Conservation (phyloP, 35 echinoderm and acorn worm species). For the Lytechinus pictus region DNA sequence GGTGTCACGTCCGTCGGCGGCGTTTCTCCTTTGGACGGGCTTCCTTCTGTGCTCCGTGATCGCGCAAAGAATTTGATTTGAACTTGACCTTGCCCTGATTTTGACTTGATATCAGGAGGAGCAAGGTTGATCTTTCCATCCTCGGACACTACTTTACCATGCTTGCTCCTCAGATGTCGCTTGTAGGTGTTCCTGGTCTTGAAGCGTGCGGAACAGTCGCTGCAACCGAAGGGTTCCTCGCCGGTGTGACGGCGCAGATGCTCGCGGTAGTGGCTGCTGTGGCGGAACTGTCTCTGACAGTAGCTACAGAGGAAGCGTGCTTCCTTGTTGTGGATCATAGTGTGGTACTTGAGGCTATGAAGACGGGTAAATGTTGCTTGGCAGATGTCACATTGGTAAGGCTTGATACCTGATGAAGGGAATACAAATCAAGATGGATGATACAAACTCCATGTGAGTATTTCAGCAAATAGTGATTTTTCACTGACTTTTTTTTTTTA, state of each 20-base stretch:
- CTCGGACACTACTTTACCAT: constrained; percentile 75
- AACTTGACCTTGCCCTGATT: no score
- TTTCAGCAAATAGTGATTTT: no score
- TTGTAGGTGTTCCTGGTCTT: constrained; percentile 99
- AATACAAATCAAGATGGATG: not conserved
- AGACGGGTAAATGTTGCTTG: constrained; percentile 94
- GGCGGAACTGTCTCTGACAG: constrained; percentile 90
- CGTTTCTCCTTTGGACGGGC: no score
- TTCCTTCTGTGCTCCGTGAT: no score
- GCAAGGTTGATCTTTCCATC: constrained; percentile 57
- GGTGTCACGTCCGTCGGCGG: no score
- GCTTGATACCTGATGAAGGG: constrained; percentile 87
- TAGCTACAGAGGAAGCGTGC: constrained; percentile 87
- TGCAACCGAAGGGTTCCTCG: constrained; percentile 95
- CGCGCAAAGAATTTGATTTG: no score
- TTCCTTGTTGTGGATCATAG: constrained; percentile 99
- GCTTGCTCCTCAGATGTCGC: constrained; percentile 75
- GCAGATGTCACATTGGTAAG: constrained; percentile 84
- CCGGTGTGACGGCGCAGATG: constrained; percentile 96
- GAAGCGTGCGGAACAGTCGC: constrained; percentile 87
- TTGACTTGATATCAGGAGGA: not conserved
- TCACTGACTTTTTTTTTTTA: no score
- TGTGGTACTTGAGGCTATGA: constrained; percentile 98
- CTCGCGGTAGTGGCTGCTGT: constrained; percentile 97
- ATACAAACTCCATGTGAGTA: no score